Evolutionary conservation across 2,888 invertebrate genomes (phyloP).

Genomic region (Hemistola chrysoprasaria): DNA sequence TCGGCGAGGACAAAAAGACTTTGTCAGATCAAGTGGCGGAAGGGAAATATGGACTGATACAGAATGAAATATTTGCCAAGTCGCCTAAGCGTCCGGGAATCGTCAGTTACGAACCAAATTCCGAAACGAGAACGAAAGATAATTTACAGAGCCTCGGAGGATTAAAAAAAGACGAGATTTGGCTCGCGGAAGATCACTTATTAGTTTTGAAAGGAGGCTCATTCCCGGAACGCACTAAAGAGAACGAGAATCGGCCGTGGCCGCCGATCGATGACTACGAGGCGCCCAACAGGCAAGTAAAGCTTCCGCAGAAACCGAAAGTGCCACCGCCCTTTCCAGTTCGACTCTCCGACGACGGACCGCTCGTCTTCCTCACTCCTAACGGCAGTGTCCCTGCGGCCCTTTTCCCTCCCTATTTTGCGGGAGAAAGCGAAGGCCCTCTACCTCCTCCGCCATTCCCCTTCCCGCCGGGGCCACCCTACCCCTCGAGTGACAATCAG

Average conservation of each 20-base stretch:
- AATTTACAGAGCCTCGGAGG: constrained; percentile 91
- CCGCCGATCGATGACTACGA: constrained; percentile 92
- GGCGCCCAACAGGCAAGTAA: constrained; percentile 92
- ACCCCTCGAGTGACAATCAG: constrained; percentile 82
- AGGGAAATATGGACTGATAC: constrained; percentile 94
- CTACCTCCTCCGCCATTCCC: constrained; percentile 80
- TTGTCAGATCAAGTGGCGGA: constrained; percentile 94
- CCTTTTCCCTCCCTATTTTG: constrained; percentile 85
- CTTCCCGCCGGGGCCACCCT: constrained; percentile 82
- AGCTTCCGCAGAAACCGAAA: constrained; percentile 90
- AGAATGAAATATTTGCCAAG: constrained; percentile 89
- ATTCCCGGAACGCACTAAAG: constrained; percentile 81
- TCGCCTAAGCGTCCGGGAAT: constrained; percentile 89
- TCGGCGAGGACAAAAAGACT: constrained; percentile 91
- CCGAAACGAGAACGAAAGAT: constrained; percentile 90
- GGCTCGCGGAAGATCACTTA: constrained; percentile 94
- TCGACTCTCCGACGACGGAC: constrained; percentile 92
- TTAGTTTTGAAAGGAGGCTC: constrained; percentile 91
- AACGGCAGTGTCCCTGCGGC: constrained; percentile 88
- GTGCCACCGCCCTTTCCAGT: constrained; percentile 97
- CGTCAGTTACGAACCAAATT: constrained; percentile 90
- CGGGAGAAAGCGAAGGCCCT: constrained; percentile 82
- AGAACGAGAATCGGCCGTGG: constrained; percentile 83
- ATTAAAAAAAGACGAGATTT: constrained; percentile 91
- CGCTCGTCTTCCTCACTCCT: constrained; percentile 92